Conservation (phyloP, 2,113 vertebrate species). For the Syrmaticus mikado region DNA sequence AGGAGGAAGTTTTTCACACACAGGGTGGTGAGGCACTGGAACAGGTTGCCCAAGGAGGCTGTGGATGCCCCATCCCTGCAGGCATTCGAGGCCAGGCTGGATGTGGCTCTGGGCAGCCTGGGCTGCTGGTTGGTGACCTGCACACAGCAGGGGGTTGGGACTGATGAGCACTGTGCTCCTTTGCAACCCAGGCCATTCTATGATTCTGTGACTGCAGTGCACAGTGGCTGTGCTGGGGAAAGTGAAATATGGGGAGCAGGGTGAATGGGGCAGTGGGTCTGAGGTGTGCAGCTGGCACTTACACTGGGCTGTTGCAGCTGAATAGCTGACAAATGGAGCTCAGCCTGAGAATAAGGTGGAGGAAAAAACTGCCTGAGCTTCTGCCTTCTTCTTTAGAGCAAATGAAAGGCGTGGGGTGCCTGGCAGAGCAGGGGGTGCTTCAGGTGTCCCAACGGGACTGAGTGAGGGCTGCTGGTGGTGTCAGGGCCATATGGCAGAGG, state of each 20-base stretch:
- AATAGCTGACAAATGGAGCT: fast-evolving
- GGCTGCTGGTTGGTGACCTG: too few relatives aligned
- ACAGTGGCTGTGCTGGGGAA: not conserved
- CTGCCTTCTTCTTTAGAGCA: not conserved
- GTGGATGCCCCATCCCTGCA: too few relatives aligned
- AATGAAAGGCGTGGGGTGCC: fast-evolving
- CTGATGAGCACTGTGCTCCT: too few relatives aligned
- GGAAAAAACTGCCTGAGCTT: not conserved
- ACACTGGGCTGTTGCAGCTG: not conserved
- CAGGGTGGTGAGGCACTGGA: too few relatives aligned
- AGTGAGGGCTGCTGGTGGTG: not conserved
- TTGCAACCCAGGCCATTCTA: too few relatives aligned
- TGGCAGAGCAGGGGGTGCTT: fast-evolving
- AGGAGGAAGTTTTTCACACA: too few relatives aligned
- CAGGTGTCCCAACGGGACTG: not conserved
- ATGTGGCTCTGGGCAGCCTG: too few relatives aligned
- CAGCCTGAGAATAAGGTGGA: not conserved
- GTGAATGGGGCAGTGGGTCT: not conserved
- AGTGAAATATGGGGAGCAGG: not conserved
- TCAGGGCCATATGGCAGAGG: not conserved
- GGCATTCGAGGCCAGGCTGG: too few relatives aligned
- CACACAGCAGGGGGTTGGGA: too few relatives aligned
- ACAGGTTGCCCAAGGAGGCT: too few relatives aligned
- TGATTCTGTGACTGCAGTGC: fast-evolving
- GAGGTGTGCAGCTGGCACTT: not conserved